phyloP scores from a whole-genome alignment of 2,797 vertebrate species.

The Buphagus erythrorhynchus region DNA sequence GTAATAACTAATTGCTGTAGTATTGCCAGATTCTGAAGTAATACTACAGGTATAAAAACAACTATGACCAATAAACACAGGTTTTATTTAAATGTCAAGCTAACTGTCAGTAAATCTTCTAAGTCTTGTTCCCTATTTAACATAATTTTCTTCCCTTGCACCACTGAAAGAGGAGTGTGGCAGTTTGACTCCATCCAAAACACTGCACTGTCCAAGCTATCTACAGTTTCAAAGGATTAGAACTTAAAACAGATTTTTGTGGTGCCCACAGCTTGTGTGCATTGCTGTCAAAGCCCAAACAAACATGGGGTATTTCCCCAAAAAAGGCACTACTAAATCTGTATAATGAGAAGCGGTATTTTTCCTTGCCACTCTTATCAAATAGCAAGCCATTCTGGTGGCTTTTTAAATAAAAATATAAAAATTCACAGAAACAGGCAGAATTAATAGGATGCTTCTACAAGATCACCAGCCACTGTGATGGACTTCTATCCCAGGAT shows the following conservation, averaged over 20 bases:
- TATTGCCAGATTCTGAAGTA: background rate
- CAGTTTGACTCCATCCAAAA: background rate
- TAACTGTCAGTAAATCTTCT: background rate
- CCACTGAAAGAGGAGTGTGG: background rate
- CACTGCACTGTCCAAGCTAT: background rate
- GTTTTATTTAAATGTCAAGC: background rate
- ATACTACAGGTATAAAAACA: background rate
- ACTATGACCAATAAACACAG: background rate
- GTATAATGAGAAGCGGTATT: background rate
- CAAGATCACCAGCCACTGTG: background rate
- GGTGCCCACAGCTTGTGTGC: background rate
- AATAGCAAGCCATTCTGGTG: background rate
- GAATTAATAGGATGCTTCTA: background rate
- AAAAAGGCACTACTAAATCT: background rate
- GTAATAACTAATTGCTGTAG: background rate
- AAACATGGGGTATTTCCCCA: rapidly evolving
- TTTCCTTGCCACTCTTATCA: background rate
- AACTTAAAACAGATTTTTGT: background rate
- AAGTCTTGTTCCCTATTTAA: background rate
- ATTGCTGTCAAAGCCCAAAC: background rate
- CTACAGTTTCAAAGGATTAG: background rate
- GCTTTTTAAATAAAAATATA: background rate
- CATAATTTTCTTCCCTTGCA: background rate
- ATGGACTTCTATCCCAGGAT: background rate
- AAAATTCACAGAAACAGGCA: background rate